Base-by-base conservation (phyloP, 2,113 vertebrate genomes). In the Potamarius usumacintae region DNA sequence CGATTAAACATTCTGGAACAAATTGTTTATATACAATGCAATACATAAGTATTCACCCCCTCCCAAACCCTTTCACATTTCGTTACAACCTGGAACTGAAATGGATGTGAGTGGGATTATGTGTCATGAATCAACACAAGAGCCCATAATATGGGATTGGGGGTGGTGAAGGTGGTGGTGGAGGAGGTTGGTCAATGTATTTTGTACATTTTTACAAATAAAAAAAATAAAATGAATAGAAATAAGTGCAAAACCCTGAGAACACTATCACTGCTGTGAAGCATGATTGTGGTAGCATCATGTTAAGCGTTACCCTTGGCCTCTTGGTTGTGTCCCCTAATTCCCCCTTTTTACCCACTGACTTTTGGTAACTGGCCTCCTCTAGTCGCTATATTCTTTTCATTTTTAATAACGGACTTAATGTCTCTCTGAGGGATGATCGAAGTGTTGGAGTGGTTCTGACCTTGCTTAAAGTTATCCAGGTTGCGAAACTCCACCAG, bases 391-490 rank as follows among this genome's bases (percentile, higher is more conserved):
- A 0, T 15, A 15, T 69, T 69, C 1, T 15, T 30, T 69, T 14
- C 67, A 17, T 48, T 25, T 76, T 50, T 12, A 42, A 7, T 30
- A 71, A 71, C 2, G 14, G 67, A 42, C 8, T 72, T 18, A 50
- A 48, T 11, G 71, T 20, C 6, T 0, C 71, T 9, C 71, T 42
- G 34, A 10, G 17, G 30, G 30, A 42, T 74, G 71, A 48, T 7
- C 8, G 20, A 6, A 42, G 30, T 74, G 6, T 25, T 60, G 2
- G 9, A 25, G 25, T 12, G 8, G n/a, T 74, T 34, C 89, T 34
- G 80, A 99, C 98, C 98, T 96, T 99, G 98, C 92, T 97, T 98
- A 92, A 99, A 99, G 93, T 95, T 99, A 14, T 99, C 98, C 83
- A 99, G 95, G 93, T 97, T 99, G 83, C 98, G 95, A 91, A 99